phyloP scores from a whole-genome alignment of 2,113 vertebrate genomes.

The Strigops habroptila region DNA sequence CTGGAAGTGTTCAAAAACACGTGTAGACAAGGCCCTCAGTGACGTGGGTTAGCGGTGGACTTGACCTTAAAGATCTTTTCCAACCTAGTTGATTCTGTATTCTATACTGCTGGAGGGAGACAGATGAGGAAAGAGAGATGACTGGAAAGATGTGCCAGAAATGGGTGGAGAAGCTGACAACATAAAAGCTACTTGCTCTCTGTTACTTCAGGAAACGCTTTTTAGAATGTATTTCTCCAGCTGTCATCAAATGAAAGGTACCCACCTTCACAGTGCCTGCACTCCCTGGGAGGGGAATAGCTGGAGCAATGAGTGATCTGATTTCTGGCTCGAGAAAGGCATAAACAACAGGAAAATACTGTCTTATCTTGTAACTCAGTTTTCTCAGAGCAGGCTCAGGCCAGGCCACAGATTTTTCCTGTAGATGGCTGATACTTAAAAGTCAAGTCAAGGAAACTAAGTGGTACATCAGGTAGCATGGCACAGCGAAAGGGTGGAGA shows the following conservation, averaged over 20 bases:
- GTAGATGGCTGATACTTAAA: not conserved
- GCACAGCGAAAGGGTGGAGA: not conserved
- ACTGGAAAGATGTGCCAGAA: not conserved
- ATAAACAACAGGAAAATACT: not conserved
- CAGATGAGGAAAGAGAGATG: rapidly evolving
- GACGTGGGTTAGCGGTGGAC: not conserved
- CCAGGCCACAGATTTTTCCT: not conserved
- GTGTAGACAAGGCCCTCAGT: not conserved
- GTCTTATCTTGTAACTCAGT: not conserved
- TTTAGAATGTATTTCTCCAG: not conserved
- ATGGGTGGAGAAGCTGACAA: too few relatives aligned
- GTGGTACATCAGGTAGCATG: too few relatives aligned
- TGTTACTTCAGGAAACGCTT: not conserved
- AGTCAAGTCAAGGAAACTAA: not conserved
- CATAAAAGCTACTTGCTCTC: too few relatives aligned
- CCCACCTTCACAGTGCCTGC: not conserved
- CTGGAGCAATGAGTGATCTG: rapidly evolving
- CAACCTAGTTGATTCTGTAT: not conserved
- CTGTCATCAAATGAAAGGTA: not conserved
- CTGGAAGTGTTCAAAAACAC: not conserved
- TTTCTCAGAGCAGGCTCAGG: not conserved
- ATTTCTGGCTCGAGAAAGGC: not conserved
- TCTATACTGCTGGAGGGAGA: rapidly evolving
- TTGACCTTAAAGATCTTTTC: not conserved
- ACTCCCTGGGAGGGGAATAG: not conserved